Evolutionary conservation across 1,140 invertebrate species (phyloP).

Genomic region (Plodia interpunctella): DNA sequence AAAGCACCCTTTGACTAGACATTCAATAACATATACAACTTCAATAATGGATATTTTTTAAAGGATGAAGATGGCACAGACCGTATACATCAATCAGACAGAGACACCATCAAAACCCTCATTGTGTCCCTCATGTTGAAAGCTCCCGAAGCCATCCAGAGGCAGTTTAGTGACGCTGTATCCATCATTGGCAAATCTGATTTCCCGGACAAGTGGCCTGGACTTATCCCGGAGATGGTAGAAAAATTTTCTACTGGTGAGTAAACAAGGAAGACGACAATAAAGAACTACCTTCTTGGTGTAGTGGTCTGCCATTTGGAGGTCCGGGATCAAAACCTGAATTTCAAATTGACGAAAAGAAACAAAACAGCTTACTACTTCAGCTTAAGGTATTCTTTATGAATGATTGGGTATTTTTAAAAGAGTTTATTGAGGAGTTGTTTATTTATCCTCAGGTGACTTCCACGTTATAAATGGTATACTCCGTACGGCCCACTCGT

Average conservation of each 20-base stretch:
- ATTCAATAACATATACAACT: too few species aligned
- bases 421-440: neutral
- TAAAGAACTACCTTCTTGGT: too few species aligned
- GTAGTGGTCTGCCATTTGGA: too few species aligned
- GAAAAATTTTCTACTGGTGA: slow-evolving; percentile 88
- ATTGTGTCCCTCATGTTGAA: slow-evolving; percentile 96
- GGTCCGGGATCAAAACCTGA: too few species aligned
- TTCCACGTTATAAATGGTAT: slow-evolving; percentile 97
- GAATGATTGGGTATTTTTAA: too few species aligned
- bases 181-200: slow-evolving; percentile 96
- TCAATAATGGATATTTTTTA: too few species aligned
- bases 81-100: slow-evolving; percentile 88
- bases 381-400: too few species aligned
- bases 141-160: slow-evolving; percentile 92
- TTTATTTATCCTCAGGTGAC: slow-evolving; percentile 80
- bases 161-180: slow-evolving; percentile 96
- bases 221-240: slow-evolving; percentile 93
- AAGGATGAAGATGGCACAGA: slow-evolving; percentile 89
- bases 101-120: slow-evolving; percentile 87
- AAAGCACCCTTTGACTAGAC: too few species aligned
- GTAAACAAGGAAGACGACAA: too few species aligned
- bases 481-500: slow-evolving; percentile 94
- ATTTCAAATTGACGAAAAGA: too few species aligned
- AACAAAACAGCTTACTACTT: too few species aligned
- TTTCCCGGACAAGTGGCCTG: slow-evolving; percentile 96